Evolutionary conservation across 2,888 invertebrate species (phyloP), one percentile per base, ranked within the genome.

Genomic region (Apoda limacodes): DNA sequence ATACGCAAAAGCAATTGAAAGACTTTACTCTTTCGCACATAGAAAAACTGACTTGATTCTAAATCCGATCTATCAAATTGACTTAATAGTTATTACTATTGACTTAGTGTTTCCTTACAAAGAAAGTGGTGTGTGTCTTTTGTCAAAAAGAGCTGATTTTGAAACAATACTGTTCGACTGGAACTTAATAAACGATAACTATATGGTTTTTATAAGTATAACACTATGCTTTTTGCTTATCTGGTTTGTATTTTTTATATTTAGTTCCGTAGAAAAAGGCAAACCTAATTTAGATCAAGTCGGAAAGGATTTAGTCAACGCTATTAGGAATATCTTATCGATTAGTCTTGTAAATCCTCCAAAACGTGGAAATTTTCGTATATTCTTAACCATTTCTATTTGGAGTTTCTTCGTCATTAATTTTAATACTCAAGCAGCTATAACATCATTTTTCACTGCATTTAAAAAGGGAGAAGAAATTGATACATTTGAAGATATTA

Each of bases 331-430:
- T 21, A 35, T 61, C 4, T 41, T 80, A 12, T 58, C 61, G 2
- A 49, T 74, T 12, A 60, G 59, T 28, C 38, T 76, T 9, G 35
- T 54, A 30, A 66, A 59, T 13, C 65, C 69, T 2, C 69, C 78
- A 2, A 62, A 47, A 27, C 51, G 49, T 9, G 28, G 40, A 10
- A 56, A 58, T 1, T 70, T 80, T 38, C 62, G 74, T 5, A 53
- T 78, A 32, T 72, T 68, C 39, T 43, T 76, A n/a, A 37, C 48
- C 1, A 43, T 68, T 10, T 54, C 64, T 2, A 53, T 76, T 14
- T 81, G 78, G 76, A 52, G 74, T 20, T 74, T 67, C 37, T 82
- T 78, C 36, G 31, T 74, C 4, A 42, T 81, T 4, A 81, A 70
- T 42, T 82, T 78, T 44, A 53, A 56, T 3, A 64, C 58, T 2